phyloP scores from a whole-genome alignment of 2,113 vertebrate genomes.

The Oreocharis arfaki region DNA sequence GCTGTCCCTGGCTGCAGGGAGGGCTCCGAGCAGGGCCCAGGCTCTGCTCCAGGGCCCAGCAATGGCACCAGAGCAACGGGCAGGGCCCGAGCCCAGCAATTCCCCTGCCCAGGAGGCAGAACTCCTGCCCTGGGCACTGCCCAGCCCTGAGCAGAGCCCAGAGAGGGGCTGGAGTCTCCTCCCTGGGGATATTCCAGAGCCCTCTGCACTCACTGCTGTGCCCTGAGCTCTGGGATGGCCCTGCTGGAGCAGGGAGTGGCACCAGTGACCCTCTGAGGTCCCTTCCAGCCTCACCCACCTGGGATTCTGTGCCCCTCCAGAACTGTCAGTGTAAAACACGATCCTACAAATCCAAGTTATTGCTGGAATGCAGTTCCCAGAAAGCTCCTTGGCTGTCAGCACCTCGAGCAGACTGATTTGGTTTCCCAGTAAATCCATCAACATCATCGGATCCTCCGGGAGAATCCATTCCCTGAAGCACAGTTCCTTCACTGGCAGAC shows the following conservation, averaged over 20 bases:
- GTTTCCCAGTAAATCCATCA: neutral
- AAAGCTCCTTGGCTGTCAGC: no score
- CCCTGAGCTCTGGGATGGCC: neutral
- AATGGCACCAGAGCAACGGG: no score
- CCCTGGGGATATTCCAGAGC: neutral
- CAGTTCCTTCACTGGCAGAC: no score
- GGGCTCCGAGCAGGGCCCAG: neutral
- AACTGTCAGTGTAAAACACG: fast-evolving
- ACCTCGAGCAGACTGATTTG: neutral
- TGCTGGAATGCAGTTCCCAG: neutral
- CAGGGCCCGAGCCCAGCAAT: no score
- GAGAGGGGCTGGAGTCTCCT: neutral
- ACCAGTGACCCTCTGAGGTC: neutral
- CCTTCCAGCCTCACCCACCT: neutral
- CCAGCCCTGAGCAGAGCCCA: neutral
- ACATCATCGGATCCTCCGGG: no score
- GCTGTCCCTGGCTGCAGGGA: neutral
- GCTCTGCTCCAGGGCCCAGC: neutral
- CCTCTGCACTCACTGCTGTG: neutral
- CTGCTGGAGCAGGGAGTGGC: neutral
- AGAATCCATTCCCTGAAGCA: no score
- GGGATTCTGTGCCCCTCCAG: neutral
- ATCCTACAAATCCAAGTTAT: neutral
- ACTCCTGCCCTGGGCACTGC: no score
- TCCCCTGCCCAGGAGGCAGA: no score